phyloP scores from a whole-genome alignment of 2,888 invertebrate genomes.

The Cheilosia vernalis region DNA sequence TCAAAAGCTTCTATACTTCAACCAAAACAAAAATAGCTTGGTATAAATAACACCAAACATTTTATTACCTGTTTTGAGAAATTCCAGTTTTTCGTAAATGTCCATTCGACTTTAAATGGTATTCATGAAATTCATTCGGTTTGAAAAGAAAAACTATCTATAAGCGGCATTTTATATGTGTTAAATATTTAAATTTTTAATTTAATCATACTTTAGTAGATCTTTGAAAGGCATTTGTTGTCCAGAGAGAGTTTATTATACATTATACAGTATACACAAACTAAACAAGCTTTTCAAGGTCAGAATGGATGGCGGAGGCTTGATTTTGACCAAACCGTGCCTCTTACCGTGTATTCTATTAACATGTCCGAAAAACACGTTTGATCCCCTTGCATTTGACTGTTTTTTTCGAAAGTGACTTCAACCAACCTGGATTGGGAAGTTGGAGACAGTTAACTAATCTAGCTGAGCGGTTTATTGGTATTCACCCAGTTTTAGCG shows the following conservation, averaged over 20 bases:
- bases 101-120: neutral
- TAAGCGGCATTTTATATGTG: too few species aligned
- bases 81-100: constrained; percentile 1
- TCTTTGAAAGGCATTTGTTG: constrained; percentile 23
- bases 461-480: too few species aligned
- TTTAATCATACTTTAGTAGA: constrained; percentile 1
- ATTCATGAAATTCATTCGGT: neutral
- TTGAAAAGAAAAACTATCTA: too few species aligned
- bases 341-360: too few species aligned
- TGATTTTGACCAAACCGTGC: too few species aligned
- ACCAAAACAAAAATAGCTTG: neutral
- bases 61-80: neutral
- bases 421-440: too few species aligned
- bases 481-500: too few species aligned
- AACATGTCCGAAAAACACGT: too few species aligned
- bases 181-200: constrained; percentile 44
- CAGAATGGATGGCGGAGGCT: neutral
- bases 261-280: too few species aligned
- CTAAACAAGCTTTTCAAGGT: constrained; percentile 43
- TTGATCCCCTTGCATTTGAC: too few species aligned
- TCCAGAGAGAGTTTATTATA: neutral
- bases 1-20: neutral
- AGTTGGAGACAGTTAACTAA: too few species aligned
- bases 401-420: too few species aligned
- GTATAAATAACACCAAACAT: neutral